A percentile compares a stretch with the other conserved stretches of the same genome.
Conservation (phyloP, 2,888 invertebrate genomes). For the Drosophila picticornis region DNA sequence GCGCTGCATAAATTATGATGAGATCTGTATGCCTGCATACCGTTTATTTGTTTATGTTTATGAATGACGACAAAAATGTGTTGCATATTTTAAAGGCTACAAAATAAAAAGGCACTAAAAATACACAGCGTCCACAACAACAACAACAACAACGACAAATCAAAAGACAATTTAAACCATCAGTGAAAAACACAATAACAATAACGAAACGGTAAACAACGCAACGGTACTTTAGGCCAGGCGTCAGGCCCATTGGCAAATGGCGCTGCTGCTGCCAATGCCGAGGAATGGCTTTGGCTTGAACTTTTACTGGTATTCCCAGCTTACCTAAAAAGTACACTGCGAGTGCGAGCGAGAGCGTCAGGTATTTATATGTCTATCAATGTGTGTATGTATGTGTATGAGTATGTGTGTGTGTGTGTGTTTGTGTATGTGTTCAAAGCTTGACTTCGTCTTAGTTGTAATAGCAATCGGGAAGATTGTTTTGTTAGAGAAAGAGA, state of each 20-base stretch:
- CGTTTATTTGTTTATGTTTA: slow-evolving; percentile 18
- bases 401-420: neutral
- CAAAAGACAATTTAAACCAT: slow-evolving; percentile 25
- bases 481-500: neutral
- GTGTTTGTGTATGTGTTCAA: neutral
- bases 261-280: slow-evolving; percentile 68
- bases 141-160: slow-evolving; percentile 9
- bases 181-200: slow-evolving; percentile 18
- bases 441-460: neutral
- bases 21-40: slow-evolving; percentile 29
- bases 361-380: slow-evolving; percentile 24
- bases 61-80: slow-evolving; percentile 29
- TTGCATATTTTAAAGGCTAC: slow-evolving; percentile 54
- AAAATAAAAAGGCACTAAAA: slow-evolving; percentile 6
- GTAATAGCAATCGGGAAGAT: neutral
- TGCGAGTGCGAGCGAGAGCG: slow-evolving; percentile 26
- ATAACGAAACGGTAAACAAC: slow-evolving; percentile 17
- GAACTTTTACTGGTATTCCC: slow-evolving; percentile 54
- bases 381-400: neutral
- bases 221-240: slow-evolving; percentile 25
- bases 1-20: slow-evolving; percentile 47
- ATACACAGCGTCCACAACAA: slow-evolving; percentile 10
- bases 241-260: slow-evolving; percentile 45
- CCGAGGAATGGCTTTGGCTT: slow-evolving; percentile 63
- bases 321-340: slow-evolving; percentile 53